Evolutionary conservation across 2,888 invertebrate genomes (phyloP).

Genomic region (Gonocerus acuteangulatus): DNA sequence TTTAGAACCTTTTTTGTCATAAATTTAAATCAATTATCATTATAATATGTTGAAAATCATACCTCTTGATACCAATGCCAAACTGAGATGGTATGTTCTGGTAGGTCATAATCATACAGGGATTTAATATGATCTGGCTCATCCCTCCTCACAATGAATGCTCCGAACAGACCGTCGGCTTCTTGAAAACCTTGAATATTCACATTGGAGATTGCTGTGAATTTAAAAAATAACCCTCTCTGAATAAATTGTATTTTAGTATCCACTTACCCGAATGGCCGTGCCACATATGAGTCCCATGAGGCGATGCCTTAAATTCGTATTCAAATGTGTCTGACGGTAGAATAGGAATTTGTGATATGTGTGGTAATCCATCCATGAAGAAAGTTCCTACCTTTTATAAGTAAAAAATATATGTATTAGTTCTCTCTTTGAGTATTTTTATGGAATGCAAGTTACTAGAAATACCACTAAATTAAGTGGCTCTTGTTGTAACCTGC

Average conservation of each 20-base stretch:
- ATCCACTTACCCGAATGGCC: constrained; percentile 42
- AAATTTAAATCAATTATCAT: too few species aligned
- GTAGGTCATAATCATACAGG: constrained; percentile 47
- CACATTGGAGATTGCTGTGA: too few species aligned
- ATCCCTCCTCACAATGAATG: constrained; percentile 43
- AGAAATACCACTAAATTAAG: too few species aligned
- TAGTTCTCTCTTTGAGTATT: background rate
- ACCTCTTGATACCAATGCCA: constrained; percentile 46
- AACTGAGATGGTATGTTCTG: constrained; percentile 46
- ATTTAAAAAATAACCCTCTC: too few species aligned
- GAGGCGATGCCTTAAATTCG: constrained; percentile 43
- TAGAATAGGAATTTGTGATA: constrained; percentile 46
- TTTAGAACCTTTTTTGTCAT: too few species aligned
- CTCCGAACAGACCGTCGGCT: constrained; percentile 46
- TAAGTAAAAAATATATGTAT: background rate
- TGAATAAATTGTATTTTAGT: background rate
- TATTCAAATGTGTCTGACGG: constrained; percentile 43
- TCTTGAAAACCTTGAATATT: constrained; percentile 46
- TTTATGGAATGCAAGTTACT: too few species aligned
- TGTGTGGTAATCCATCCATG: constrained; percentile 46
- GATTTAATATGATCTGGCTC: constrained; percentile 40
- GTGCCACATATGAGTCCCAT: constrained; percentile 46
- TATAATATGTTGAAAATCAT: constrained; percentile 3
- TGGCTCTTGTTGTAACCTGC: too few species aligned
- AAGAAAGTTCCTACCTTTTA: constrained; percentile 40